Base-by-base conservation (phyloP, 2,888 invertebrate genomes). In the Melinaea menophilus region DNA sequence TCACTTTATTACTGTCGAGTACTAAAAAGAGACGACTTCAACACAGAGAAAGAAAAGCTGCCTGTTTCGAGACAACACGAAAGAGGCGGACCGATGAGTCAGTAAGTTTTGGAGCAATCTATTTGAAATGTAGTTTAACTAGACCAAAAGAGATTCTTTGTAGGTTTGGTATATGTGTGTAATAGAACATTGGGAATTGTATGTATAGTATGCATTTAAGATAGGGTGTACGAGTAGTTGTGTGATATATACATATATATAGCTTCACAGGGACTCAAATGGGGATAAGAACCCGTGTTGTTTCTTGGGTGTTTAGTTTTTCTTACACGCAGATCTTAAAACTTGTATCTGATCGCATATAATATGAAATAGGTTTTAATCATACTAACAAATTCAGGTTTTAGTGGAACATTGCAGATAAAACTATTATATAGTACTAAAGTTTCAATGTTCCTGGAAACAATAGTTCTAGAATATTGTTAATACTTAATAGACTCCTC, bases 51-150 rank as follows among this genome's bases (percentile, higher is more conserved):
- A 61, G 64, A 35, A 46, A 54, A 56, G 55, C 45, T 58, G 58
- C 47, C 58, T 58, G 58, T 64, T 64, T 34, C 56, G 34, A 54
- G 41, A 56, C 51, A 63, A 71, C 72, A 72, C 55, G 67, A 67
- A 72, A 72, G 68, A 59, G 72, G 72, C 72, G 72, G 66, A 55
- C 57, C 68, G 59, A 37, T 34, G 64, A 68, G 63, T 64, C 68
- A 71, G 69, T 71, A 69, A 71, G 74, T 81, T 51, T 41, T 51
- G 31, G 51, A 31, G 51, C 51, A 51, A 51, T 51, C 31, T 51
- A 51, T 51, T 51, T 51, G 51, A 31, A 51, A 22, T 51, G 51
- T 41, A 41, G 41, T 41, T 41, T 41, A 41, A 41, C 41, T 41
- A 51, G 31, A 51, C 31, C 51, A 31, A 51, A 51, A 11, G 51